Base-by-base conservation (phyloP, 2,888 invertebrate species). In the Diadromus collaris region DNA sequence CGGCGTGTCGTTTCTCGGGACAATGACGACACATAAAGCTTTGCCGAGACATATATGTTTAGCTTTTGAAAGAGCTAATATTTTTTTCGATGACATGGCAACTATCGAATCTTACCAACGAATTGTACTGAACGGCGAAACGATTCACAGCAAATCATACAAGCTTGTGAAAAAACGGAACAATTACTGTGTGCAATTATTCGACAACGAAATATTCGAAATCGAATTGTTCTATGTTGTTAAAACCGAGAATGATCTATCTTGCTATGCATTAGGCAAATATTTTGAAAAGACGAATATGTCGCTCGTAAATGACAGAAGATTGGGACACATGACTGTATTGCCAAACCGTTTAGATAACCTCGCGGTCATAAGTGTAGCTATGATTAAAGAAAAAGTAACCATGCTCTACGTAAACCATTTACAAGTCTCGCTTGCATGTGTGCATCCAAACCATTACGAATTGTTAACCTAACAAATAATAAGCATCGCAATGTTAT, bases 131-230 rank as follows among this genome's bases (percentile, higher is more conserved):
- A 34, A 64, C 24, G 64, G 64, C 6, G 73, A 78, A 61, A 44
- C 69, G 19, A 21, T 78, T 24, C 38, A 67, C 16, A 73, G 73
- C 34, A 27, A 34, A 56, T 24, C 7, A 7, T 70, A 78, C 21
- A 70, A n/a, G 13, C 70, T 64, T 60, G 81, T 70, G 7, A n/a
- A 71, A 76, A 76, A 65, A 41, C 21, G 78, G 58, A 41, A 27
- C 3, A 81, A 78, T 60, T 81, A 54, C 41, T 71, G 61, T 16
- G 81, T 78, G 38, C 44, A 51, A 13, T 54, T 74, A 46, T 19
- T 44, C n/a, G 13, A 63, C 51, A n/a, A 71, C 32, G 56, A 64
- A 54, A 61, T 76, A 27, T 76, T 70, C 41, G 65, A 65, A 65
- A 76, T 76, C 10, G n/a, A 64, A 32, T 46, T 4, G 70, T 81